Percentiles rank a stretch among this genome's conserved stretches.
These are phyloP conservation scores for Hemithea aestivaria DNA, from an alignment of 2,888 invertebrate species.

Conservation along the genomic window DNA sequence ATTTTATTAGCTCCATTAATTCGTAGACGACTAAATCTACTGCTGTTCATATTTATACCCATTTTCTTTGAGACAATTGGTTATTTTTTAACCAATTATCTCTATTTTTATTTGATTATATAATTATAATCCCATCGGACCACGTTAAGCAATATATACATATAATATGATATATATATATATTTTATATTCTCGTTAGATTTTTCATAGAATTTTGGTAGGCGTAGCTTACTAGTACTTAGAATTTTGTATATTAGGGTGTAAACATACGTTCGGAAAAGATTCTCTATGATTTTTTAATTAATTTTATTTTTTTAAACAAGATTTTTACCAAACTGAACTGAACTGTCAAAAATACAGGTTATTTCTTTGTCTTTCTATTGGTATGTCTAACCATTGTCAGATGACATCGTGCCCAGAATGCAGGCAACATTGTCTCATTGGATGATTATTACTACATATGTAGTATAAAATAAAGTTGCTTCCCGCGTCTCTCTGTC, in stretches of 20 bases:
- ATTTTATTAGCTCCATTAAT: constrained; percentile 6
- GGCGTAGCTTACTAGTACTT: constrained; percentile 68
- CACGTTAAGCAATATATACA: constrained; percentile 76
- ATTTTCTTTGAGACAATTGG: constrained; percentile 16
- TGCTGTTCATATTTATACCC: constrained; percentile 32
- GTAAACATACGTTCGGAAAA: constrained; percentile 17
- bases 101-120: constrained; percentile 3
- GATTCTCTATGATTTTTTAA: no score
- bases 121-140: constrained; percentile 58
- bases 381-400: no score
- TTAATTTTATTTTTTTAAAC: no score
- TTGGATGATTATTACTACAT: no score
- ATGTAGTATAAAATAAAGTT: no score
- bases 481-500: no score
- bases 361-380: no score
- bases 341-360: no score
- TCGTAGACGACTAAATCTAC: constrained; percentile 34
- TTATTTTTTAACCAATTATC: constrained; percentile 35
- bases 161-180: constrained; percentile 36
- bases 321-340: no score
- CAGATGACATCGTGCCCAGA: no score
- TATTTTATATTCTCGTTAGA: constrained; percentile 63
- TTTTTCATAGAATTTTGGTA: constrained; percentile 57
- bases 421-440: no score
- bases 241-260: constrained; percentile 53